Evolutionary conservation across 2,797 vertebrate species (phyloP).

Genomic region (Diglossa cyanea): DNA sequence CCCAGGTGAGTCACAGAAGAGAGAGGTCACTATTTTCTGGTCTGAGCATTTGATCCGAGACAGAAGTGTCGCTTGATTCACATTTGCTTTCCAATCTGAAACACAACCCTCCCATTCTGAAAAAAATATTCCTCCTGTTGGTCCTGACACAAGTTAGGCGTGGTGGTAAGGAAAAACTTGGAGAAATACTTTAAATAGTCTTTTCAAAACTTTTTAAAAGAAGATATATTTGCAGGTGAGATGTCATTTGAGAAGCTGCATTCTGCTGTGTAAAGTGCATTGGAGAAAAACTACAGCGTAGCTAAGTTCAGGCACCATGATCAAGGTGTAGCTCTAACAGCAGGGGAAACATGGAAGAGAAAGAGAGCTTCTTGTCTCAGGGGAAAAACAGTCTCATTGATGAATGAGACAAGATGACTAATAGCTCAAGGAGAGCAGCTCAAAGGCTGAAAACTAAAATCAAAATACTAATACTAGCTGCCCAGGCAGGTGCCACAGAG

Average conservation of each 20-base stretch:
- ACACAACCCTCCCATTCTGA: background rate
- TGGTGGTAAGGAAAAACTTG: background rate
- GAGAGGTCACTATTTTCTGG: background rate
- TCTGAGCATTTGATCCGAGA: background rate
- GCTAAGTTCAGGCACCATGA: background rate
- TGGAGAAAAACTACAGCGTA: background rate
- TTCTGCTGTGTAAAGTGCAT: background rate
- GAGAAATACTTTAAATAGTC: background rate
- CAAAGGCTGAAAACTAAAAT: background rate
- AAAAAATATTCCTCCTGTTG: background rate
- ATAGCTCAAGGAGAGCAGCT: background rate
- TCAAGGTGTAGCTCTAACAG: background rate
- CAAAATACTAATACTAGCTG: background rate
- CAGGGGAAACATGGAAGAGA: background rate
- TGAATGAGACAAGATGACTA: background rate
- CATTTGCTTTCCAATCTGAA: accelerated
- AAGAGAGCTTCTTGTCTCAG: background rate
- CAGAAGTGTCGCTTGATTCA: background rate
- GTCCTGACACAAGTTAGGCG: background rate
- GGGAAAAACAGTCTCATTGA: background rate
- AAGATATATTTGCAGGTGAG: background rate
- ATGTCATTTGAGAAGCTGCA: background rate
- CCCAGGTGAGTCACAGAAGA: background rate
- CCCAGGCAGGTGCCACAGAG: background rate
- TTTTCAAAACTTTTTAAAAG: background rate